A percentile compares a stretch with the other conserved stretches of the same genome.
Evolutionary conservation across 2,113 vertebrate genomes (phyloP).

Genomic region (Austrofundulus limnaeus): DNA sequence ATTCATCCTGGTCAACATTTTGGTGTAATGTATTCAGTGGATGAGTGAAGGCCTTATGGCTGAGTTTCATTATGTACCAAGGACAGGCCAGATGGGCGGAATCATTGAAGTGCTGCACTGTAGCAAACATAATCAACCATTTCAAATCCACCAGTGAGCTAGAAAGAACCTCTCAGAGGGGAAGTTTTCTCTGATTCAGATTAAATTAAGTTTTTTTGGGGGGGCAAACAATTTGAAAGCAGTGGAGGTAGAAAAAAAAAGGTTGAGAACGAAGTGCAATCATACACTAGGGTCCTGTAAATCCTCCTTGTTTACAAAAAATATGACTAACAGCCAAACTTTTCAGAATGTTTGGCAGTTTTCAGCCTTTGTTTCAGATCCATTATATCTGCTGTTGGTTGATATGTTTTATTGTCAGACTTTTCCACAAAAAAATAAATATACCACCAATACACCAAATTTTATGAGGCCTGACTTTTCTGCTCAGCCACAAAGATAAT

Average conservation of each 20-base stretch:
- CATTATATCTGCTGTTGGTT: neutral
- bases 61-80: slow-evolving; percentile 41
- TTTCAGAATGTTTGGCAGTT: slow-evolving; percentile 2
- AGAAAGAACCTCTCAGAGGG: slow-evolving; percentile 37
- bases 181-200: slow-evolving; percentile 8
- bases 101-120: slow-evolving; percentile 36
- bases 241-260: neutral
- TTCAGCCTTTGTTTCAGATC: neutral
- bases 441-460: slow-evolving; percentile 11
- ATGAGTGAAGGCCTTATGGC: slow-evolving; percentile 39
- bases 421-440: slow-evolving; percentile 26
- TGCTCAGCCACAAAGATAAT: slow-evolving; percentile 30
- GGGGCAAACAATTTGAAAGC: neutral
- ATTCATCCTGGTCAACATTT: slow-evolving; percentile 32
- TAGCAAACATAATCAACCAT: slow-evolving; percentile 56
- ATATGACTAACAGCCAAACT: neutral
- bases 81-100: slow-evolving; percentile 45
- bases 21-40: slow-evolving; percentile 44
- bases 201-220: neutral
- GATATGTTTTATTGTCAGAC: slow-evolving; percentile 14
- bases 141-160: slow-evolving; percentile 57
- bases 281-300: neutral
- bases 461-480: slow-evolving; percentile 13
- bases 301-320: neutral
- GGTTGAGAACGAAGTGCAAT: neutral